Evolutionary conservation across 2,888 invertebrate species (phyloP).

Genomic region (Eupithecia insigniata): DNA sequence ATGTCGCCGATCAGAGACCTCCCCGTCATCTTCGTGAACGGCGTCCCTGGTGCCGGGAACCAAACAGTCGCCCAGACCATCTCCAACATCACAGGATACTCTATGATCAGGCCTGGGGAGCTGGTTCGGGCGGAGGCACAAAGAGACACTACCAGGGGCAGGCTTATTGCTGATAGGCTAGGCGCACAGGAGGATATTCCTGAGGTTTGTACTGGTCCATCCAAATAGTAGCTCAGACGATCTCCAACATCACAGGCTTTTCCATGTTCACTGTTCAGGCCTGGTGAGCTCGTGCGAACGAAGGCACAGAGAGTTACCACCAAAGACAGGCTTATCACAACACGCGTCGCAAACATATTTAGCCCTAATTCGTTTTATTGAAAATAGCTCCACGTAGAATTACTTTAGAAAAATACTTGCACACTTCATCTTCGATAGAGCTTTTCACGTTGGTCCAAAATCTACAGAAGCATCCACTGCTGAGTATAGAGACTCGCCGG

Average conservation of each 20-base stretch:
- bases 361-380: neutral
- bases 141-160: slow-evolving; percentile 79
- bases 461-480: neutral
- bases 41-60: slow-evolving; percentile 80
- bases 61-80: slow-evolving; percentile 79
- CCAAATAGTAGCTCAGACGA: slow-evolving; percentile 77
- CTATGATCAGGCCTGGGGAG: slow-evolving; percentile 77
- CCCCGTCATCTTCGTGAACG: slow-evolving; percentile 80
- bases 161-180: slow-evolving; percentile 76
- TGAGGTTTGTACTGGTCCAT: slow-evolving; percentile 67
- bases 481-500: too few species aligned
- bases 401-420: too few species aligned
- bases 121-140: slow-evolving; percentile 75
- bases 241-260: slow-evolving; percentile 76
- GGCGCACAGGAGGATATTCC: slow-evolving; percentile 73
- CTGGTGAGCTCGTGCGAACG: slow-evolving; percentile 75
- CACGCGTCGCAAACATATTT: neutral
- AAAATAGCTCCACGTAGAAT: too few species aligned
- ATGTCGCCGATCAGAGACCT: slow-evolving; percentile 76
- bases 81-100: slow-evolving; percentile 75
- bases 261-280: slow-evolving; percentile 76
- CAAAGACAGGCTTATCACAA: slow-evolving; percentile 69
- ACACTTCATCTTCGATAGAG: neutral
- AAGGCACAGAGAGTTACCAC: slow-evolving; percentile 79
- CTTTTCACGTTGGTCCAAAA: neutral